Base-by-base conservation (phyloP, 1,140 invertebrate species). In the Lepidurus arcticus region DNA sequence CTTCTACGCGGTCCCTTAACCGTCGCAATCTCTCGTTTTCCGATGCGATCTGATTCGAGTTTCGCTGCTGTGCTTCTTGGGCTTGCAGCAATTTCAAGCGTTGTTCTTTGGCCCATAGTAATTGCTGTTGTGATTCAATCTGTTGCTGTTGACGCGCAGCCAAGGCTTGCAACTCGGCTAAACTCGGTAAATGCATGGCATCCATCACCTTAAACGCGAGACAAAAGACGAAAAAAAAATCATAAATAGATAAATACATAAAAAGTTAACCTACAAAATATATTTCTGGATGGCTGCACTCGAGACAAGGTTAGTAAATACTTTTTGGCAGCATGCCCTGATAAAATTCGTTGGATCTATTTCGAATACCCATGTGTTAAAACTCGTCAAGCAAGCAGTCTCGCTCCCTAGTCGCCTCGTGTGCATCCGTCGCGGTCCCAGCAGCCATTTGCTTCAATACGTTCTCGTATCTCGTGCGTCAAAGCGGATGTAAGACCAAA, bases 81-180 rank as follows among this genome's bases (percentile, higher is more conserved):
- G 95, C 93, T 86, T 97, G 95, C 82, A 98, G 90, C 88, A 95
- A 96, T 82, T 95, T 92, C 84, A 97, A 89, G 83, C 96, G 89
- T 87, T 98, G 95, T 86, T 96, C 94, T 84, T 94, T 94, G 83
- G 93, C 94, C 81, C 93, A 92, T 82, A 96, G 89, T 84, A 94
- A 88, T 87, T 95, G 93, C 84, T 95, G 92, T 87, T 95, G 94
- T 81, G 91, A 90, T 87, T 97, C 95, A 84, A 98, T 96, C 89
- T 98, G 94, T 85, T 95, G 93, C 87, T 97, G 95, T 88, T 98
- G 95, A 82, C 94, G 89, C 83, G 93, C 89, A 84, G 95, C 95
- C 94, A 98, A 97, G 85, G 94, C 94, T 89, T 94, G 94, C 87
- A 97, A 91, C 90, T 97, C 94, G 85, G 91, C 90, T 87, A 95